phyloP scores from a whole-genome alignment of 2,113 vertebrate genomes.

The Oreochromis aureus region DNA sequence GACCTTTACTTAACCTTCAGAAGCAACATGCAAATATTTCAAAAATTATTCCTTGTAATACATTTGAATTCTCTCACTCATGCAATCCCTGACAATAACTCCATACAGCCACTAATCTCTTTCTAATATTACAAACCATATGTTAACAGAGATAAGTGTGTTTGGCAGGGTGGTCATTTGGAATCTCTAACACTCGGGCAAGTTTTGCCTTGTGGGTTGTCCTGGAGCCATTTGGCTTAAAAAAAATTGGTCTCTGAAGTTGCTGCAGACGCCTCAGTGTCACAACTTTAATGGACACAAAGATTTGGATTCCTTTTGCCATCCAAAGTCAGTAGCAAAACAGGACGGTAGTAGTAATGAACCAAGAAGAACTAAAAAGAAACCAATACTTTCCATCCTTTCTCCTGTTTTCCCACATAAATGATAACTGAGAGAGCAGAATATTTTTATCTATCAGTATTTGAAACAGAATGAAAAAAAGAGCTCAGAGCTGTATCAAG shows the following conservation, averaged over 20 bases:
- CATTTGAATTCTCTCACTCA: conserved; percentile 6
- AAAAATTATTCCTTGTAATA: not conserved
- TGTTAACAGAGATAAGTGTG: conserved; percentile 34
- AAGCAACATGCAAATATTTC: not conserved
- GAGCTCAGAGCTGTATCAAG: not conserved
- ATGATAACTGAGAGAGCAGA: not conserved
- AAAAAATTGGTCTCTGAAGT: not conserved
- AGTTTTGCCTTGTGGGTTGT: conserved; percentile 10
- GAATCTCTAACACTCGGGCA: conserved; percentile 11
- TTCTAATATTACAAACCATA: conserved; percentile 14
- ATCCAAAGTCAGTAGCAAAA: not conserved
- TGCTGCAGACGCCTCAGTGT: not conserved
- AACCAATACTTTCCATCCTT: not conserved
- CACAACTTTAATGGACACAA: conserved; percentile 12
- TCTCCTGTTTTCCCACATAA: not conserved
- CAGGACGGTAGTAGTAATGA: not conserved
- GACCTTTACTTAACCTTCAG: conserved; percentile 11
- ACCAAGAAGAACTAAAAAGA: not conserved
- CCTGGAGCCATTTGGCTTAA: not conserved
- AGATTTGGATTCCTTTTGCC: conserved; percentile 11
- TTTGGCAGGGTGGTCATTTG: conserved; percentile 16
- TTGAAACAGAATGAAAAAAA: not conserved
- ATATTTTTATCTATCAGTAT: not conserved
- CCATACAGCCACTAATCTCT: conserved; percentile 23
- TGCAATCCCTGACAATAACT: not conserved